Evolutionary conservation across 2,797 vertebrate species (phyloP), one percentile per base, ranked within the genome.

Genomic region (Pogoniulus pusillus): DNA sequence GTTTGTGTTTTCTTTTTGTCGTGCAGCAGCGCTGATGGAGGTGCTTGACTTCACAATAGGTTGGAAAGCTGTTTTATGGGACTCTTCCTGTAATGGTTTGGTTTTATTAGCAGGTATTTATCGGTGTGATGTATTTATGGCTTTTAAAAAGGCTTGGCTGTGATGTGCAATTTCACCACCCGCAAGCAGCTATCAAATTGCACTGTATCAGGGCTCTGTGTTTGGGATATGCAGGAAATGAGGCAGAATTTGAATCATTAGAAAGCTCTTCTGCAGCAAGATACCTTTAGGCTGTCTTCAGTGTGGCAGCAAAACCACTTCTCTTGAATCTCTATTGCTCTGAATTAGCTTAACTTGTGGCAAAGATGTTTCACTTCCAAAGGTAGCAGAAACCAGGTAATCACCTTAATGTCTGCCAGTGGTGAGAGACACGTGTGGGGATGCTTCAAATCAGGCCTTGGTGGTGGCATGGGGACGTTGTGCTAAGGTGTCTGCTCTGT

Each of bases 51-150:
- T 93, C 51, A 77, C 65, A 69, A 0, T 7, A 22, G 49, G 7
- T 68, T 73, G 49, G 32, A 68, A 91, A 82, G 55, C 49, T 70
- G 11, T 29, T 85, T 84, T 26, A 54, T 82, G 58, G 49, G 17
- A 19, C 64, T 89, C 20, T 85, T 69, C n/a, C 29, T 47, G 59
- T 85, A 47, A 55, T 2, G 2, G 10, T 68, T 90, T 17, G 70
- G 13, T 85, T 93, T 81, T 73, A 59, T 78, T 49, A 45, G 74
- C 34, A 75, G 53, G 8, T 10, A n/a, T 85, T 87, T 73, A 11
- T 80, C 60, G 54, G 1, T 27, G 54, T 58, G 82, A 58, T 45
- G 22, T n/a, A 30, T 20, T 80, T 58, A 41, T 55, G 47, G 65
- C 63, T 85, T 1, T 60, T 75, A 59, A 60, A 60, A 51, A 66